Base-by-base conservation (phyloP, 1,140 invertebrate species). In the Mya arenaria region DNA sequence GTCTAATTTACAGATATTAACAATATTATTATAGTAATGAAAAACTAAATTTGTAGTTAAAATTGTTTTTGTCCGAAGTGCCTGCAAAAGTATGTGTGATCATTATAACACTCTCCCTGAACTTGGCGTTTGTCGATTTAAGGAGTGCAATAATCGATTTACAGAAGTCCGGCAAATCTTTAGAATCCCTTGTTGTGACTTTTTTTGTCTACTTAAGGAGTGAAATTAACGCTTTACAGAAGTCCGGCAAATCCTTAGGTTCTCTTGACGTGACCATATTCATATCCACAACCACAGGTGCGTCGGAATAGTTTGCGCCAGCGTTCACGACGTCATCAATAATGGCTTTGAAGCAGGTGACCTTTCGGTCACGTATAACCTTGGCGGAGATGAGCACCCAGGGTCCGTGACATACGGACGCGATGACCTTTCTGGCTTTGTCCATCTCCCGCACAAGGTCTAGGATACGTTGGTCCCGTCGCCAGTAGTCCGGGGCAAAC, bases 311-410 rank as follows among this genome's bases (percentile, higher is more conserved):
- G 0, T 84, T 41, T 3, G 85, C 90, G 1, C 90, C 90, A 15
- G 90, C 90, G 81, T 91, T 90, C 66, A 90, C 89, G 3, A 91
- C 88, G 68, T 91, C 90, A 69, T 91, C 90, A 78, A 89, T 90
- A 36, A 90, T 88, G 25, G 90, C 88, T 23, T 81, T 37, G 63
- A 90, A 91, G 78, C 89, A 88, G 0, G 90, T 91, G 0, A 86
- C 80, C 44, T 75, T 82, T 71, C 87, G 88, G 17, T 84, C 89
- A 44, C 86, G 78, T 8, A 90, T 79, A 23, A 90, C 85, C 48
- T 88, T 88, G 1, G 89, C 89, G 2, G 90, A 91, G 63, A 87
- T 88, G 37, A 91, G 84, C 83, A 91, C 86, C 89, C 89, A 90
- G 0, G 90, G 75, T 4, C 89, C 90, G 48, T 91, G 90, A 65